Evolutionary conservation across 2,888 invertebrate species (phyloP).

Genomic region (Trachelus tabidus): DNA sequence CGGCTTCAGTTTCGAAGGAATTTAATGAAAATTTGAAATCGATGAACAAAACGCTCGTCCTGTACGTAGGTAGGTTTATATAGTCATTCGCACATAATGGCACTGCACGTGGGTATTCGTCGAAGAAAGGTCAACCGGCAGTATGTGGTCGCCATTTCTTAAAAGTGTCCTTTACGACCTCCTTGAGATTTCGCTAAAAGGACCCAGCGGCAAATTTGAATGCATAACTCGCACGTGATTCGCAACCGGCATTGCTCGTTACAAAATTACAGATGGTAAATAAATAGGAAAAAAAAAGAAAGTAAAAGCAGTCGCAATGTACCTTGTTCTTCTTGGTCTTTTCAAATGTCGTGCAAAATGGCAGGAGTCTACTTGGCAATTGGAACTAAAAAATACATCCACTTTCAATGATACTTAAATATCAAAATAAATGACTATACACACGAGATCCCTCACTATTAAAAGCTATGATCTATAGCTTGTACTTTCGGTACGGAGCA

Average conservation of each 20-base stretch:
- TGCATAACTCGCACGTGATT: conserved; percentile 23
- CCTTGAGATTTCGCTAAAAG: not conserved
- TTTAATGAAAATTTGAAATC: not conserved
- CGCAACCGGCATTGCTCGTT: not conserved
- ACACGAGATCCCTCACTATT: not conserved
- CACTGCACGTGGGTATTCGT: conserved; percentile 17
- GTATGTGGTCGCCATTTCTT: not conserved
- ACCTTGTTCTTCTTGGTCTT: not conserved
- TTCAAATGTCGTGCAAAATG: not conserved
- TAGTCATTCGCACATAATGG: not conserved
- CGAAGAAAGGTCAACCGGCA: conserved; percentile 32
- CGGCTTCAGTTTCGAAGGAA: not conserved
- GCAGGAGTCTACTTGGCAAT: not conserved
- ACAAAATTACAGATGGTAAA: not conserved
- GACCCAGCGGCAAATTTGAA: conserved; percentile 20
- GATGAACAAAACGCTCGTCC: not conserved
- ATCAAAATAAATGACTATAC: not conserved
- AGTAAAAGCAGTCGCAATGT: no score
- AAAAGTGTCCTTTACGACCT: not conserved
- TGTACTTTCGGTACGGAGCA: not conserved
- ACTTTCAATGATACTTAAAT: not conserved
- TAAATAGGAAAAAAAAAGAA: no score
- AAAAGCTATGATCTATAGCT: not conserved
- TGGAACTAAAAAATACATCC: not conserved
- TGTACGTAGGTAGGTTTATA: not conserved